Base-by-base conservation (phyloP, 2,797 vertebrate species). In the Nothura maculosa region DNA sequence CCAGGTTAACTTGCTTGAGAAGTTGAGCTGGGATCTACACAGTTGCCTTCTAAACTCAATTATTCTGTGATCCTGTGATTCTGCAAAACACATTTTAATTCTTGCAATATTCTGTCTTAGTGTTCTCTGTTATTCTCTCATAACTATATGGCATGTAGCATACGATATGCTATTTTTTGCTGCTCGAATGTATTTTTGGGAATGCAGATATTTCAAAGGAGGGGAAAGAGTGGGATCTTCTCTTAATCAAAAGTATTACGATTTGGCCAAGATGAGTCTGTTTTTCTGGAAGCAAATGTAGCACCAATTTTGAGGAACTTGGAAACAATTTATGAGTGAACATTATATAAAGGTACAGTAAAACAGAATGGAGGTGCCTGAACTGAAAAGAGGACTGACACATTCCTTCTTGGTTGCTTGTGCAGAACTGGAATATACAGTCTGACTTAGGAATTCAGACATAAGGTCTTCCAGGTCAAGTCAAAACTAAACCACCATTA, bases 211-310 rank as follows among this genome's bases (percentile, higher is more conserved):
- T 85, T 90, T 78, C 52, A 93, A 79, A 78, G 50, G 27, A 83
- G 22, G 89, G 62, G 50, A 84, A 91, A 75, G 55, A 73, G 43
- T 61, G 42, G 32, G 28, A 72, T 68, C 76, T 82, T 87, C 67
- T 91, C 47, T 93, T 81, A 89, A 81, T 79, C 30, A 28, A 50
- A 27, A 79, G 27, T 70, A 76, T 87, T 80, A 83, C 4, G 34
- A 81, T 83, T 86, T 93, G 60, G 48, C 43, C 85, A 82, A 93
- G 42, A 72, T n/a, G 20, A 69, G 13, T 21, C 74, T 73, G 52
- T 20, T 89, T 91, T 89, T 70, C 92, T 95, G 80, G 77, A 63
- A 93, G 48, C 4, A 81, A 88, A 75, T 57, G 16, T 16, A 84
- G 52, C 60, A 76, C 40, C 48, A 55, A 5, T 73, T 78, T 85